phyloP scores from a whole-genome alignment of 2,888 invertebrate species.

The Entomobrya proxima region DNA sequence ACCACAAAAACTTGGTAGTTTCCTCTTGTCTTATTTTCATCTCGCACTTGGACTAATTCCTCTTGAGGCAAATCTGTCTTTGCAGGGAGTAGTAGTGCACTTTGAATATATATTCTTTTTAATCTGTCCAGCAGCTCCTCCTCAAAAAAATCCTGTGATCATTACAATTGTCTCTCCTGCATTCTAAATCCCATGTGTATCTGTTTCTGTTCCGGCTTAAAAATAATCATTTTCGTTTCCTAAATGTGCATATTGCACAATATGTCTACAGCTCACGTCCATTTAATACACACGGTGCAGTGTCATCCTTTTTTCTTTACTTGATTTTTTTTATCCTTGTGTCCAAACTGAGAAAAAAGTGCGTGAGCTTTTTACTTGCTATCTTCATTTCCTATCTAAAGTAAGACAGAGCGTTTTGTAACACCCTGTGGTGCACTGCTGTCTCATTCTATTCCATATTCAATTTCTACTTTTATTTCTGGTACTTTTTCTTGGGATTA shows the following conservation, averaged over 20 bases:
- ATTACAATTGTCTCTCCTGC: not conserved
- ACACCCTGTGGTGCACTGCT: slow-evolving; percentile 65
- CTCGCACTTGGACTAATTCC: slow-evolving; percentile 24
- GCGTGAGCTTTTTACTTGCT: slow-evolving; percentile 28
- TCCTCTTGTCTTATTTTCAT: slow-evolving; percentile 39
- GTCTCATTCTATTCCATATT: slow-evolving; percentile 57
- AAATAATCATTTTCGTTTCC: slow-evolving; percentile 24
- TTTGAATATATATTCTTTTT: slow-evolving; percentile 5
- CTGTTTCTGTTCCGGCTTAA: slow-evolving; percentile 28
- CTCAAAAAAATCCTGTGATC: not conserved
- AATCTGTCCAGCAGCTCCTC: not conserved
- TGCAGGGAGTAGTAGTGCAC: slow-evolving; percentile 12
- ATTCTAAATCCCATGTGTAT: not conserved
- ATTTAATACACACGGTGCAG: no score
- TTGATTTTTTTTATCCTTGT: not conserved
- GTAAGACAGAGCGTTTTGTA: slow-evolving; percentile 49
- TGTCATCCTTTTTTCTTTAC: not conserved
- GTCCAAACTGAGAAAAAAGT: not conserved
- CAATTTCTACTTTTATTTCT: slow-evolving; percentile 23
- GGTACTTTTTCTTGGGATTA: not conserved
- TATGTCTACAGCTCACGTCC: not conserved
- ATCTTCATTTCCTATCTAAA: slow-evolving; percentile 57
- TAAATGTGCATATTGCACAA: not conserved
- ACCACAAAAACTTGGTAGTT: slow-evolving; percentile 1
- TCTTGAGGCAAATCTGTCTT: not conserved